Conservation (phyloP, 2,113 vertebrate genomes). For the Xiphophorus couchianus region DNA sequence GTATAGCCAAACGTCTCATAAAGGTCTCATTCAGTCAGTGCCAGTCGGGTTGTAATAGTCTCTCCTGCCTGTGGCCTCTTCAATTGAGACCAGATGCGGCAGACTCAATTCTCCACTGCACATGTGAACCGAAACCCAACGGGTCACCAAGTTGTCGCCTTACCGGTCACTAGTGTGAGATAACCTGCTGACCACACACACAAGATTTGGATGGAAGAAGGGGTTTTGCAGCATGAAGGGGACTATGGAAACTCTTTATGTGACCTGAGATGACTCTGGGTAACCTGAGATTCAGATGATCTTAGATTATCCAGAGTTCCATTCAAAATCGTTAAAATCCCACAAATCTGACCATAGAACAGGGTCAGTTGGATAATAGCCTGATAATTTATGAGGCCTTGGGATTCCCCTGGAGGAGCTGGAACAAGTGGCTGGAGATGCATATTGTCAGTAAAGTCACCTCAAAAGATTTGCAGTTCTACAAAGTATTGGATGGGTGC, state of each 20-base stretch:
- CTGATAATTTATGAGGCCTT: background rate
- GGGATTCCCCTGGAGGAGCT: too few species aligned
- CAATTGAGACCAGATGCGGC: constrained; percentile 67
- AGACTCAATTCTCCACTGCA: constrained; percentile 22
- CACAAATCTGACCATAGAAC: background rate
- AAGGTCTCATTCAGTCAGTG: constrained; percentile 64
- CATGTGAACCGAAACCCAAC: background rate
- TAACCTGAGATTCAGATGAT: background rate
- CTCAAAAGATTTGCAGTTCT: too few species aligned
- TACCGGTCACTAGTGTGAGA: background rate
- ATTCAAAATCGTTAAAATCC: background rate
- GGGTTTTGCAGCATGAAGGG: background rate
- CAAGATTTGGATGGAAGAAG: background rate
- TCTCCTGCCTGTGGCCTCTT: constrained; percentile 33
- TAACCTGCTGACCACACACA: background rate
- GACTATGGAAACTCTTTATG: background rate
- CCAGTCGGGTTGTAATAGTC: constrained; percentile 44
- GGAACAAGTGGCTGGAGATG: too few species aligned
- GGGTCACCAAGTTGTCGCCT: background rate
- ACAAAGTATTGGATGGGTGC: too few species aligned
- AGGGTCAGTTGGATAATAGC: background rate
- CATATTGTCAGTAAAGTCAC: too few species aligned
- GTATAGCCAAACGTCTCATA: constrained; percentile 57
- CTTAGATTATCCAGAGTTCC: too few species aligned
- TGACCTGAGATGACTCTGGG: background rate